Evolutionary conservation across 2,797 vertebrate genomes (phyloP), one percentile per base, ranked within the genome.

Genomic region (Aulostomus chinensis): DNA sequence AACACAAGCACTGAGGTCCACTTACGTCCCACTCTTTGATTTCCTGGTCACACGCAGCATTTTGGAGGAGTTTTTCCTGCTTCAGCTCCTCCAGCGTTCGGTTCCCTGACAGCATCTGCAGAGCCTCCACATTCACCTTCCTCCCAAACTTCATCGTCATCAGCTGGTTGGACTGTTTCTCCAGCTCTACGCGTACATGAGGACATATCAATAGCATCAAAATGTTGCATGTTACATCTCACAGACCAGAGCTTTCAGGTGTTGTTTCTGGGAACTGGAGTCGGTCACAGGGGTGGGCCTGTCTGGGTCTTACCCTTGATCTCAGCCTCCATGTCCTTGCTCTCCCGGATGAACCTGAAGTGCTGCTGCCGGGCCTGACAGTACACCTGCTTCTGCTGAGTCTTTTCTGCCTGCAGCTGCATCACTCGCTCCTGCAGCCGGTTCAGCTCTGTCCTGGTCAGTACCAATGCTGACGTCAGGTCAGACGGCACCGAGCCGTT

Each of bases 141-240:
- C 78, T 86, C 34, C 96, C 96, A 57, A 94, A 98, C 85, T 93
- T 97, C 74, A 66, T 82, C 81, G 94, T 78, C 94, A 96, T 96
- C 53, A 93, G 45, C 16, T 91, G 16, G 4, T 70, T 48, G 53
- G 93, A 94, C 3, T 73, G 86, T 45, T 87, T 65, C 53, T 95
- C 85, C 77, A 95, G 79, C 47, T 21, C 96, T 92, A 38, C 34
- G 58, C 9, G 36, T 16, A 57, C 47, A 45, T 58, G n/a, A n/a
- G n/a, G n/a, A 53, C 28, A 38, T 2, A 9, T 13, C 1, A 21
- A 35, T 42, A 4, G 8, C 22, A 4, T 10, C 9, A 29, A 10
- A 10, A 10, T 29, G 9, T 2, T 29, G 9, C 9, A 29, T 11
- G 9, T n/a, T 29, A 7, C 28, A 10, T 29, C 11, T 4, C 1